phyloP scores from a whole-genome alignment of 2,797 vertebrate species.

The Alcedo quadribrachys region DNA sequence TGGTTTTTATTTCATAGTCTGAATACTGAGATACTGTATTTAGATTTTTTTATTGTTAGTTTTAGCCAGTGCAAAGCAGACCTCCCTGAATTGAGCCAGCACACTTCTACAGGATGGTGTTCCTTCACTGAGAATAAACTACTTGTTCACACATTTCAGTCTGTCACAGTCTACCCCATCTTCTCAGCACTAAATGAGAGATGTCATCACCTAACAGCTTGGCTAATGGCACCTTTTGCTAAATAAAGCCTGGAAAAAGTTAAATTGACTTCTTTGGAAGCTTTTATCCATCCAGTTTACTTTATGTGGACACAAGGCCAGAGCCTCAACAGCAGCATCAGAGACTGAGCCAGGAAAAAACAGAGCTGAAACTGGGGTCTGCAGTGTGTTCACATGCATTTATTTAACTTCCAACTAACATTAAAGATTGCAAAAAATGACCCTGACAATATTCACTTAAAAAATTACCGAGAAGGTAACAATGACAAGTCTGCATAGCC shows the following conservation, averaged over 20 bases:
- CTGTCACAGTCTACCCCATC: background rate
- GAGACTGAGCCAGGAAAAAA: background rate
- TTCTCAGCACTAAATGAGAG: background rate
- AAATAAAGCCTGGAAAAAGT: background rate
- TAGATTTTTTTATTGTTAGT: background rate
- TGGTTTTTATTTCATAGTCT: background rate
- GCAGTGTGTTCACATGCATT: background rate
- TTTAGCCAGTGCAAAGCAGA: background rate
- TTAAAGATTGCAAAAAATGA: background rate
- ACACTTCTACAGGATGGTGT: background rate
- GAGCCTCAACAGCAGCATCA: background rate
- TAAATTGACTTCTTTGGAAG: background rate
- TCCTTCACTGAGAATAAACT: background rate
- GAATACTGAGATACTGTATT: background rate
- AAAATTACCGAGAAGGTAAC: background rate
- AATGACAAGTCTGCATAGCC: background rate
- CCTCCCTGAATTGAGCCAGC: background rate
- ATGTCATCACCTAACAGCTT: background rate
- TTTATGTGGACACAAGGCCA: background rate
- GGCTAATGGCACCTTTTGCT: background rate
- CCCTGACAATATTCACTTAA: background rate
- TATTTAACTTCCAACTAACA: background rate
- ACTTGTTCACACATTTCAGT: background rate
- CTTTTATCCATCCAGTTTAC: background rate
- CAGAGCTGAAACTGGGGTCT: background rate